Evolutionary conservation across 2,888 invertebrate genomes (phyloP).

Genomic region (Camptogramma bilineatum): DNA sequence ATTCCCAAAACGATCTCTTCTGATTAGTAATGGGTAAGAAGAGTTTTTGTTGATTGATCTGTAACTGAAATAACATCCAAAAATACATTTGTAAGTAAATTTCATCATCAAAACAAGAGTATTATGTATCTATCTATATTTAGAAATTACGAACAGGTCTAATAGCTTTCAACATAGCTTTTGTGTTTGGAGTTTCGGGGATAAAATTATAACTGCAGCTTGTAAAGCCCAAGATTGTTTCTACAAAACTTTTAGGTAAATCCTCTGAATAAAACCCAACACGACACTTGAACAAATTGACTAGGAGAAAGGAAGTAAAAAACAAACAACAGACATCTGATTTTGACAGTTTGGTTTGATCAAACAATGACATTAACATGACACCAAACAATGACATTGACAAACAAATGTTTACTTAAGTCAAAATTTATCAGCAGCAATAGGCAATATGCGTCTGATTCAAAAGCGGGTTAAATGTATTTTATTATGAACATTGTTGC

Average conservation of each 20-base stretch:
- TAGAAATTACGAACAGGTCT: conserved; percentile 32
- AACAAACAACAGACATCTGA: no score
- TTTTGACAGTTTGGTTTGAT: no score
- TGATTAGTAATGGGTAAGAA: conserved; percentile 53
- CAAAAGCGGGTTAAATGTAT: no score
- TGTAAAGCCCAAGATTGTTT: not conserved
- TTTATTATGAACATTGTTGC: no score
- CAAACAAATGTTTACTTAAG: no score
- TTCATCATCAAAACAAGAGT: not conserved
- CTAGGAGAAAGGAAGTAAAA: no score
- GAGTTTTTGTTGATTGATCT: conserved; percentile 36
- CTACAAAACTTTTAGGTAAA: not conserved
- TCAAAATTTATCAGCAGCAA: no score
- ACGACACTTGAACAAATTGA: no score
- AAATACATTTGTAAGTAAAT: not conserved
- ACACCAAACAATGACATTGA: no score
- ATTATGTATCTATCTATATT: not conserved
- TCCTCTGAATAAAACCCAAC: no score
- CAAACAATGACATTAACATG: no score
- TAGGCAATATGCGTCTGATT: no score
- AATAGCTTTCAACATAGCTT: conserved; percentile 28
- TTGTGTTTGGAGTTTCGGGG: not conserved
- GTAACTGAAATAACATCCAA: conserved; percentile 1
- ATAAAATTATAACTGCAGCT: not conserved
- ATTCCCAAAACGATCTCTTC: conserved; percentile 77